Evolutionary conservation across 2,888 invertebrate species (phyloP).

Genomic region (Andrena trimmerana): DNA sequence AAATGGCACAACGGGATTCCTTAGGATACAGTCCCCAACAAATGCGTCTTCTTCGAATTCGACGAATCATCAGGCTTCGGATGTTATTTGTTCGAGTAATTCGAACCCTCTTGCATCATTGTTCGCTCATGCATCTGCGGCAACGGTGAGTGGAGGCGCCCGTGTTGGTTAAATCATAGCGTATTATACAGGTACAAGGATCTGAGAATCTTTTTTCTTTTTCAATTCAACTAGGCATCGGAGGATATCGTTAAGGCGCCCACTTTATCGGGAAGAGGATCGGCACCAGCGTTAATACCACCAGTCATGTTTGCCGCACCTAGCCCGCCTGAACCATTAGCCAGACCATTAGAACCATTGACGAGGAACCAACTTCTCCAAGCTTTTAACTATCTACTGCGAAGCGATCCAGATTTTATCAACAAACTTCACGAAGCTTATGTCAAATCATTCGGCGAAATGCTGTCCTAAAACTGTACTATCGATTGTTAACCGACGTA

Average conservation of each 20-base stretch:
- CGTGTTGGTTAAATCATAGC: conserved; percentile 7
- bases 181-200: neutral
- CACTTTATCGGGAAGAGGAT: conserved; percentile 68
- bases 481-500: conserved; percentile 42
- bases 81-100: conserved; percentile 66
- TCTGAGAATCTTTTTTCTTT: conserved; percentile 16
- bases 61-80: conserved; percentile 72
- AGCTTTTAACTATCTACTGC: conserved; percentile 94
- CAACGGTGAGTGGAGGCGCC: conserved; percentile 54
- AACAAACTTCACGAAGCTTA: conserved; percentile 97
- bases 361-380: conserved; percentile 95
- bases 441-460: conserved; percentile 93
- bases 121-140: conserved; percentile 72
- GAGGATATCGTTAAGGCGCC: conserved; percentile 75
- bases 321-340: conserved; percentile 79
- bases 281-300: conserved; percentile 91
- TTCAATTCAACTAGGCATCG: conserved; percentile 68
- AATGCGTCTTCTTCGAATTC: conserved; percentile 62
- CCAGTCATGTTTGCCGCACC: conserved; percentile 92
- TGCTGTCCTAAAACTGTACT: conserved; percentile 84
- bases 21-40: conserved; percentile 83
- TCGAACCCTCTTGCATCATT: conserved; percentile 78
- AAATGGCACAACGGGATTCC: conserved; percentile 79
- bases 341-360: conserved; percentile 89
- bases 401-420: conserved; percentile 95